Conservation (phyloP, 2,113 vertebrate species). For the Sylvia atricapilla region DNA sequence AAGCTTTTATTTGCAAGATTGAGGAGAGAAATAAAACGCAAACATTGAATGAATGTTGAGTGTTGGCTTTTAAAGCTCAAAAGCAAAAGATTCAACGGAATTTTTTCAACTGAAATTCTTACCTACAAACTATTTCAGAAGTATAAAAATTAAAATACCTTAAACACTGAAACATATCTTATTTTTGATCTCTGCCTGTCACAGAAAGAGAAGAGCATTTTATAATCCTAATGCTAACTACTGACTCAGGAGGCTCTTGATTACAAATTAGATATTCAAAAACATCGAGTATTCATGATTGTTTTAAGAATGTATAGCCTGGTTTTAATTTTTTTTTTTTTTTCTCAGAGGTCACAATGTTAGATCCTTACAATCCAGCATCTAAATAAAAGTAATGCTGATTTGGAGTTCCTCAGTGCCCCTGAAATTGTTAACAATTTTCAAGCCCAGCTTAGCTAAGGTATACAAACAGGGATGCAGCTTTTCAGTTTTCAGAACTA, state of each 20-base stretch:
- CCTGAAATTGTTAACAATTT: neutral
- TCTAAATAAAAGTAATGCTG: neutral
- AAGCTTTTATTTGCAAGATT: neutral
- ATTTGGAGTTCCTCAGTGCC: neutral
- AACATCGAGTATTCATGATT: neutral
- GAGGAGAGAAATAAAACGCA: neutral
- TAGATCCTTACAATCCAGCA: neutral
- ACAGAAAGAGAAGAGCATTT: neutral
- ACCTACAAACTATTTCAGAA: neutral
- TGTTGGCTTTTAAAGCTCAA: neutral
- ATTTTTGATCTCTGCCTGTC: neutral
- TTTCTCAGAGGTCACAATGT: neutral
- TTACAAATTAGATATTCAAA: neutral
- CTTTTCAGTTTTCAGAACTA: neutral
- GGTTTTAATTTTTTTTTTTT: neutral
- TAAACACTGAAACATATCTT: neutral
- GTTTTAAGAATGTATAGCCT: neutral
- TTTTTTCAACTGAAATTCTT: slow-evolving; percentile 13
- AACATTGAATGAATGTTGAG: neutral
- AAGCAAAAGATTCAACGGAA: neutral
- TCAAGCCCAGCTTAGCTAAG: neutral
- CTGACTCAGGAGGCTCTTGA: neutral
- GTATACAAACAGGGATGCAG: neutral
- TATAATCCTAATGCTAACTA: neutral
- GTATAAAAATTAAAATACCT: neutral